phyloP scores from a whole-genome alignment of 2,113 vertebrate genomes.

The Balaeniceps rex region DNA sequence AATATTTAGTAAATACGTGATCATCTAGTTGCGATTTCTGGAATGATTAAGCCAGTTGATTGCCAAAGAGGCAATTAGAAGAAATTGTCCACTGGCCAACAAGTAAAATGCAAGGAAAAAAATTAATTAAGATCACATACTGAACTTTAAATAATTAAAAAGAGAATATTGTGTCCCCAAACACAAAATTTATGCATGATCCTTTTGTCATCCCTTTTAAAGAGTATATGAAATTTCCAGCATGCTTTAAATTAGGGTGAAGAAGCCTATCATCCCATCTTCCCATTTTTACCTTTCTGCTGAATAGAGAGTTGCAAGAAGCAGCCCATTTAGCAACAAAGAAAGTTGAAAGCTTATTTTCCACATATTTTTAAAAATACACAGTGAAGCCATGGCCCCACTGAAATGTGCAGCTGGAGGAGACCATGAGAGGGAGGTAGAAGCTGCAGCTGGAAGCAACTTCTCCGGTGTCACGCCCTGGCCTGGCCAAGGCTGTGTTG shows the following conservation, averaged over 20 bases:
- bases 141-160: background rate
- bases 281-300: background rate
- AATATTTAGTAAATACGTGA: background rate
- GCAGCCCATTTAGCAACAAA: background rate
- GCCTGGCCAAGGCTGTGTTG: background rate
- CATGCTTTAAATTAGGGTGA: background rate
- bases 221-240: background rate
- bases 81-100: background rate
- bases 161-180: background rate
- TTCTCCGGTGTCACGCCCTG: background rate
- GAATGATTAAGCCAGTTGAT: background rate
- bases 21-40: background rate
- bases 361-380: background rate
- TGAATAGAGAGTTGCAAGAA: background rate
- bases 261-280: background rate
- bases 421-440: background rate
- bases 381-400: background rate
- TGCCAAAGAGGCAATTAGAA: background rate
- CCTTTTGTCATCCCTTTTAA: background rate
- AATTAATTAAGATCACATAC: background rate
- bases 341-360: background rate
- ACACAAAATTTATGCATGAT: background rate
- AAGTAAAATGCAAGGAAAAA: background rate
- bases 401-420: constrained; percentile 6
- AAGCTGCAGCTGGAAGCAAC: background rate